Base-by-base conservation (phyloP, 2,113 vertebrate species). In the Hyla sarda region DNA sequence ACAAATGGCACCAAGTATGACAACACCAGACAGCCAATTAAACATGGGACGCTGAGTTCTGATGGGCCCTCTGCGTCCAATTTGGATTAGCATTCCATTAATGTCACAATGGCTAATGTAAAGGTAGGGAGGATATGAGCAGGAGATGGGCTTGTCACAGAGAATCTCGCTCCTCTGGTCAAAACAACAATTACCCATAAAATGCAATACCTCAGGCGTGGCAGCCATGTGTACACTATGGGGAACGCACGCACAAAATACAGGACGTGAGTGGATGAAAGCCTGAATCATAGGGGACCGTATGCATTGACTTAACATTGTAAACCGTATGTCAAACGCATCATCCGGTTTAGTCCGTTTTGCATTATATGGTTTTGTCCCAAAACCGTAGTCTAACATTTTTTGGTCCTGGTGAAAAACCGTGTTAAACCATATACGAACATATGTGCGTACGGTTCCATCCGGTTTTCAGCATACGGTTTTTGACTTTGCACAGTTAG, bases 81-180 rank as follows among this genome's bases (percentile, higher is more conserved):
- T 67, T 67, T 82, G 79, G 60, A 82, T 82, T 48, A 82, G 60
- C 79, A 82, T 82, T 82, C 60, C 79, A 82, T 82, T 82, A 82
- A 82, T 82, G 79, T 67, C 79, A 82, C 58, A 67, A 67, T 5
- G 19, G 60, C 50, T 47, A 81, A 45, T 65, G 58, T 60, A 45
- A 25, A 81, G 34, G 21, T 65, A 81, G n/a, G 3, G 58, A 67
- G 47, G 32, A 48, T 12, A 82, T 32, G 41, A 82, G 37, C 34
- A 30, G 25, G 28, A 82, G 28, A 82, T 19, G 30, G 2, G 23
- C n/a, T 34, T 67, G 79, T 50, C 79, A 67, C 6, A 47, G 56
- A 60, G 41, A 7, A 56, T 60, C 32, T 60, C 34, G 16, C 50
- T 80, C 32, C 21, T 45, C 77, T 60, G 56, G 28, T 62, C 54